Evolutionary conservation across 2,113 vertebrate species (phyloP).

Genomic region (Antidorcas marsupialis): DNA sequence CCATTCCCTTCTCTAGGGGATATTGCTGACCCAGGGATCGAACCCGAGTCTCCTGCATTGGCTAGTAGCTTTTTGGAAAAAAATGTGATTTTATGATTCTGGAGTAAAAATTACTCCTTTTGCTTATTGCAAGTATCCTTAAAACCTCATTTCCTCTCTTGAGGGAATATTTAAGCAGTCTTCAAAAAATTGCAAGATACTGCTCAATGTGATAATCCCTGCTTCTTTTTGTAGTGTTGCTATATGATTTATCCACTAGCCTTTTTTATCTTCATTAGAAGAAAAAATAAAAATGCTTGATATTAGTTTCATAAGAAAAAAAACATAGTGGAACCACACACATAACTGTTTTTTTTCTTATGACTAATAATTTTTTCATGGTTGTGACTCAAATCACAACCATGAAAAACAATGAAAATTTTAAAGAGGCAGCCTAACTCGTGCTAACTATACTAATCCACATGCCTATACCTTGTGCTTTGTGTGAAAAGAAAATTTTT

Average conservation of each 20-base stretch:
- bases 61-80: neutral
- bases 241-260: neutral
- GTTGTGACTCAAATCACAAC: neutral
- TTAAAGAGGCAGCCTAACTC: neutral
- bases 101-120: slow-evolving; percentile 25
- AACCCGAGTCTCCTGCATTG: neutral
- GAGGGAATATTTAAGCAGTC: neutral
- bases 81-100: neutral
- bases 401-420: neutral
- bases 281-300: slow-evolving; percentile 13
- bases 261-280: neutral
- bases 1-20: neutral
- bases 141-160: neutral
- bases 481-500: neutral
- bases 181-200: neutral
- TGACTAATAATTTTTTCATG: neutral
- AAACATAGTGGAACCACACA: neutral
- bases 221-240: neutral
- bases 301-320: neutral
- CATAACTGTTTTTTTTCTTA: neutral
- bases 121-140: neutral
- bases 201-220: neutral
- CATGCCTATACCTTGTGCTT: neutral
- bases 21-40: neutral
- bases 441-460: neutral